These are phyloP conservation scores for Sebastolobus alascanus DNA, from an alignment of 2,797 vertebrate genomes.

Conservation along the genomic window DNA sequence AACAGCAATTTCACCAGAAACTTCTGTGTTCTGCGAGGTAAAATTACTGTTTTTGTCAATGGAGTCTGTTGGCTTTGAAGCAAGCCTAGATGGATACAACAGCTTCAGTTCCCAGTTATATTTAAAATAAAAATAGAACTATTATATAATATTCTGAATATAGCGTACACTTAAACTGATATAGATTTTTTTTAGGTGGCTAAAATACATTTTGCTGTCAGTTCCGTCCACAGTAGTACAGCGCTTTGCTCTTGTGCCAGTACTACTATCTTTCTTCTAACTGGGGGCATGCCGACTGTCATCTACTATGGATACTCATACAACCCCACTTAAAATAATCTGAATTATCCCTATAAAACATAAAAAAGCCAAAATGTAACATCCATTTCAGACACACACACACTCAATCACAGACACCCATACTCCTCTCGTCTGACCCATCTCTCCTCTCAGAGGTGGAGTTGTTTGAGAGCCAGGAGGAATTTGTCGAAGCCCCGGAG, in stretches of 20 bases:
- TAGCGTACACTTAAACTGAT: background rate
- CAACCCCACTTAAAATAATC: accelerated
- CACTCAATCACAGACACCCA: background rate
- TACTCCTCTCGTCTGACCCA: conserved; percentile 28
- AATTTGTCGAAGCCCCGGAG: conserved; percentile 89
- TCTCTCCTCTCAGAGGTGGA: conserved; percentile 91
- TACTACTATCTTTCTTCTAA: background rate
- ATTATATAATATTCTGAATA: background rate
- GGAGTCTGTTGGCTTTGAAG: background rate
- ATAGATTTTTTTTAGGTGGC: background rate
- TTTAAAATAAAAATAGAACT: background rate
- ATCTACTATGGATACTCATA: background rate
- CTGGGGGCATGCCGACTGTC: background rate
- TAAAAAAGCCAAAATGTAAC: background rate
- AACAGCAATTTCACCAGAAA: background rate
- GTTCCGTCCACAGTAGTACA: background rate
- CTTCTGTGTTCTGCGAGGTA: no score
- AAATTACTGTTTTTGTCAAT: no score
- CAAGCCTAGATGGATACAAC: accelerated
- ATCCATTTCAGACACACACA: background rate
- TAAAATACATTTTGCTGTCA: background rate
- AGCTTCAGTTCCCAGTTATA: background rate
- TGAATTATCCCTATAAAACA: no score
- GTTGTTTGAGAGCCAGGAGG: conserved; percentile 89
- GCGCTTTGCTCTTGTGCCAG: background rate